A percentile compares a stretch with the other conserved stretches of the same genome.
phyloP scores from a whole-genome alignment of 2,797 vertebrate genomes.

The Ptychadena robeensis region DNA sequence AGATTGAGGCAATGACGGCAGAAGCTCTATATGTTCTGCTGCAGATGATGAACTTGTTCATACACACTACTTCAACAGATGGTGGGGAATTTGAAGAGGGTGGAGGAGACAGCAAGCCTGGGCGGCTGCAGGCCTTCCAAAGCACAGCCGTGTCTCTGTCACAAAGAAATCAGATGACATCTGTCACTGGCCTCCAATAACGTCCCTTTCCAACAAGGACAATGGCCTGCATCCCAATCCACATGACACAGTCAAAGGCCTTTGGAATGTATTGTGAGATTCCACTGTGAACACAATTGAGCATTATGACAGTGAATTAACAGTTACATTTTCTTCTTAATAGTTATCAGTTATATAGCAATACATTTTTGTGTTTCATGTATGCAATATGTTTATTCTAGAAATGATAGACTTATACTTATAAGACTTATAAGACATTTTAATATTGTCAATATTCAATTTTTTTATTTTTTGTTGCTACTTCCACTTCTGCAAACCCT shows the following conservation, averaged over 20 bases:
- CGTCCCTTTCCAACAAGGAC: slow-evolving; percentile 15
- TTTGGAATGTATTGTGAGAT: not conserved
- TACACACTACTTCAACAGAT: slow-evolving; percentile 33
- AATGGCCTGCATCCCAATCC: not conserved
- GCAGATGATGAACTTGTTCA: slow-evolving; percentile 39
- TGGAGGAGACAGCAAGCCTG: slow-evolving; percentile 20
- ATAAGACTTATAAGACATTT: no score
- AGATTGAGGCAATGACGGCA: slow-evolving; percentile 39
- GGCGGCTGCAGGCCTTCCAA: slow-evolving; percentile 19
- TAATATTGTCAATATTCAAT: no score
- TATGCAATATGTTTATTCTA: no score
- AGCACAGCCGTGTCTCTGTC: slow-evolving; percentile 1
- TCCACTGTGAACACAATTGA: no score
- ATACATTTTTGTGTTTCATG: no score
- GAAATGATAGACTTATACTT: no score
- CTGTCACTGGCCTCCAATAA: slow-evolving; percentile 18
- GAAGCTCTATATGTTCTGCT: slow-evolving; percentile 45
- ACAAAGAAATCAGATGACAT: slow-evolving; percentile 37
- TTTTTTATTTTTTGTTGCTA: no score
- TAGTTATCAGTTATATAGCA: no score
- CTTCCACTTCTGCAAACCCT: no score
- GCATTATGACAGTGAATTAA: no score
- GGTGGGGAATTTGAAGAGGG: slow-evolving; percentile 7
- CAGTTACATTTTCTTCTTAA: no score
- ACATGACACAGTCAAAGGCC: not conserved